These are phyloP conservation scores for Takifugu bimaculatus DNA, from an alignment of 2,113 vertebrate species.

Conservation along the genomic window DNA sequence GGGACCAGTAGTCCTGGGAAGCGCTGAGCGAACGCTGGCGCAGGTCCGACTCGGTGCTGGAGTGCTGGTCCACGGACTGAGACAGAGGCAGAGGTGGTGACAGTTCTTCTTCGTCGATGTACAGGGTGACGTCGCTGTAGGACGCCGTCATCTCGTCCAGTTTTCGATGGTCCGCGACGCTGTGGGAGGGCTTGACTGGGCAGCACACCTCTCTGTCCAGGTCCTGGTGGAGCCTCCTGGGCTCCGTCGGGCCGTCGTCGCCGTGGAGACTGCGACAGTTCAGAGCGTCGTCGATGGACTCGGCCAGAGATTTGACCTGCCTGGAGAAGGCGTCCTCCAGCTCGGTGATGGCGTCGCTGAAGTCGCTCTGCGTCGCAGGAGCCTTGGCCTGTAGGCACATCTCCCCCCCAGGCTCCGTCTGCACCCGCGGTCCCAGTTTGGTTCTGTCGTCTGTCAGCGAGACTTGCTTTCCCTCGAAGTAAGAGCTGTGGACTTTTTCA, in stretches of 20 bases:
- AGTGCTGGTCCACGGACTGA: constrained; percentile 81
- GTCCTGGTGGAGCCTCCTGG: constrained; percentile 66
- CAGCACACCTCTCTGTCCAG: constrained; percentile 75
- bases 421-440: constrained; percentile 80
- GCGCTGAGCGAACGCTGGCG: constrained; percentile 81
- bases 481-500: constrained; percentile 96
- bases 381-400: constrained; percentile 78
- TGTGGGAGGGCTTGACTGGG: constrained; percentile 75
- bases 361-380: constrained; percentile 81
- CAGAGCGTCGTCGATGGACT: constrained; percentile 94
- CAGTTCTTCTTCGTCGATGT: constrained; percentile 95
- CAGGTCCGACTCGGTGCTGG: constrained; percentile 85
- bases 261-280: constrained; percentile 91
- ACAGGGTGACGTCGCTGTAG: constrained; percentile 94
- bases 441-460: constrained; percentile 85
- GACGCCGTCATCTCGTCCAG: constrained; percentile 94
- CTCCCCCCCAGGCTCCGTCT: constrained; percentile 78
- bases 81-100: constrained; percentile 86
- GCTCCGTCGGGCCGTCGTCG: constrained; percentile 79
- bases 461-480: constrained; percentile 94
- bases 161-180: constrained; percentile 76
- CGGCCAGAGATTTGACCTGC: constrained; percentile 94
- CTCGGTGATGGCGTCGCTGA: constrained; percentile 91
- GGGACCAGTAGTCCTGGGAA: constrained; percentile 90
- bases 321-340: constrained; percentile 95